These are phyloP conservation scores for Micrastur ruficollis DNA, from an alignment of 2,797 vertebrate species.

Conservation along the genomic window DNA sequence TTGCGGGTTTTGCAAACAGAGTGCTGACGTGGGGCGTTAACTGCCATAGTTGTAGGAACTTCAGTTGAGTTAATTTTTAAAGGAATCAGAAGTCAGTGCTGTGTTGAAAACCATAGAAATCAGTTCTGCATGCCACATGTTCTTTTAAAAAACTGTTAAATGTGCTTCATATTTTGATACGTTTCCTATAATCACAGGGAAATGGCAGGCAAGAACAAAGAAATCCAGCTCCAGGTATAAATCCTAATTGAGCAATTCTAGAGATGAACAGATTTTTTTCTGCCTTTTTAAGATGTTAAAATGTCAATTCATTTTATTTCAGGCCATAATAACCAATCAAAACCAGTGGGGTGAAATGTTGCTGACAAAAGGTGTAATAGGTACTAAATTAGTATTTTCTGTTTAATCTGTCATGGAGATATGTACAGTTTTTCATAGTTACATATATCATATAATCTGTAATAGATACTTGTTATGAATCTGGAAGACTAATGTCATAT, in stretches of 20 bases:
- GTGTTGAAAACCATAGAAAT: background rate
- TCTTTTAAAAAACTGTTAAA: background rate
- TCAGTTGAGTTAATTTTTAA: background rate
- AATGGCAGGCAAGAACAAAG: conserved; percentile 75
- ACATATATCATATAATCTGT: background rate
- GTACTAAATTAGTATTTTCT: conserved; percentile 36
- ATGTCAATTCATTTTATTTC: conserved; percentile 2
- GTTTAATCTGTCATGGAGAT: background rate
- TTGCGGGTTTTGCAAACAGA: background rate
- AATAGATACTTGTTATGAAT: background rate
- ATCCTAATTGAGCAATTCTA: background rate
- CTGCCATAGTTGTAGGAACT: background rate
- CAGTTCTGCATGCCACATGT: background rate
- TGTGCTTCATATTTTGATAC: background rate
- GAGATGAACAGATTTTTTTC: background rate
- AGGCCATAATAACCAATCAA: conserved; percentile 58
- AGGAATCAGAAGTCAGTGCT: background rate
- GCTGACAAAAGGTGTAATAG: conserved; percentile 72
- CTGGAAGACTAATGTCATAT: background rate
- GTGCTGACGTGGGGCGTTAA: background rate
- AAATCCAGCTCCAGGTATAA: conserved; percentile 73
- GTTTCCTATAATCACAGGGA: background rate
- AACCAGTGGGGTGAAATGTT: conserved; percentile 75
- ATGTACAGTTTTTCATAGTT: background rate
- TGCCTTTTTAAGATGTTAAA: background rate